Evolutionary conservation across 2,888 invertebrate genomes (phyloP).

Genomic region (Alviniconcha strummeri): DNA sequence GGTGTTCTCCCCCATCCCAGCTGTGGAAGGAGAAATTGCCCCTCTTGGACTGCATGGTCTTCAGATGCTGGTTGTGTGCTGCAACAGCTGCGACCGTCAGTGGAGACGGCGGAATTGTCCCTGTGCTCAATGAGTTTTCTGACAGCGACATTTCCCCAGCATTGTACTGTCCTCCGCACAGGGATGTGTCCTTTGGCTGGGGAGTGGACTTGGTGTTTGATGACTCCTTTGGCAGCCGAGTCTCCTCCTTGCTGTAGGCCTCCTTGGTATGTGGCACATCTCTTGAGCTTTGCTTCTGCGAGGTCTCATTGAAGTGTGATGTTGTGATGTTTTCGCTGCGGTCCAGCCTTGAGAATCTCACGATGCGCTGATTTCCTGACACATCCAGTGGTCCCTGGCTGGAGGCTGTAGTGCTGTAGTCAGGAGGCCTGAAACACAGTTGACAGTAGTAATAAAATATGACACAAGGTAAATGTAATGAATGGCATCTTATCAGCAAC

Average conservation of each 20-base stretch:
- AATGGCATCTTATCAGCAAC: too few species aligned
- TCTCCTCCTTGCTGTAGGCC: not conserved
- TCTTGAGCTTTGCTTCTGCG: too few species aligned
- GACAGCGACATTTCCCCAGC: not conserved
- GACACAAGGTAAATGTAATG: too few species aligned
- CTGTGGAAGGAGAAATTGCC: constrained; percentile 27
- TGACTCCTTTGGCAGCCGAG: not conserved
- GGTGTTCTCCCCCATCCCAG: constrained; percentile 30
- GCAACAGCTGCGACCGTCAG: constrained; percentile 48
- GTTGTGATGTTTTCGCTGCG: too few species aligned
- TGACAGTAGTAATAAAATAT: too few species aligned
- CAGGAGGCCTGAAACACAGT: constrained; percentile 10
- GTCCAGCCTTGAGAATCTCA: not conserved
- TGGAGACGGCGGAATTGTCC: constrained; percentile 34
- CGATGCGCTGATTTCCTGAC: constrained; percentile 15
- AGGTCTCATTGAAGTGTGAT: too few species aligned
- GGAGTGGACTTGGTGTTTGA: not conserved
- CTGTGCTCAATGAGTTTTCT: not conserved
- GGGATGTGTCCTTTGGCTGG: too few species aligned
- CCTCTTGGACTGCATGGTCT: not conserved
- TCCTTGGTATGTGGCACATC: not conserved
- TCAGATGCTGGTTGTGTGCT: constrained; percentile 37
- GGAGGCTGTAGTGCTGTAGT: not conserved
- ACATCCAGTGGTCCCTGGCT: not conserved
- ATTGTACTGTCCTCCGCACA: too few species aligned